A percentile compares a stretch with the other conserved stretches of the same genome.
These are phyloP conservation scores for Acrocephalus scirpaceus DNA, from an alignment of 2,797 vertebrate species.

Conservation along the genomic window DNA sequence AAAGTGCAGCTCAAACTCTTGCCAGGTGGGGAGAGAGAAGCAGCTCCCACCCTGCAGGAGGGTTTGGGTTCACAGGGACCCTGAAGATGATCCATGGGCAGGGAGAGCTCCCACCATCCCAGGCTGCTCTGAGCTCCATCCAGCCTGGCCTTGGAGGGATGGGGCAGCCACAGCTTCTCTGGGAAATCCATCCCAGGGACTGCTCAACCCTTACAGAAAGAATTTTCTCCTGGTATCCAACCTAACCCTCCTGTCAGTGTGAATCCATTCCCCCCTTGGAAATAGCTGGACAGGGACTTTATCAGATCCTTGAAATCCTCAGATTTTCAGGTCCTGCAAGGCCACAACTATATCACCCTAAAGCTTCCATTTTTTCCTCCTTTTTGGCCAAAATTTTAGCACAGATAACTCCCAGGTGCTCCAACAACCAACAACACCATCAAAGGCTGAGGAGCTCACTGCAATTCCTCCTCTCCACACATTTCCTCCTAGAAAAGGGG, in stretches of 20 bases:
- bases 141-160: background rate
- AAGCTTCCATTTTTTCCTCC: background rate
- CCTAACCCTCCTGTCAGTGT: fast-evolving
- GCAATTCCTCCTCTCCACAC: background rate
- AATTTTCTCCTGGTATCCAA: background rate
- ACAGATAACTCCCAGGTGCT: background rate
- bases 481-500: background rate
- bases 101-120: background rate
- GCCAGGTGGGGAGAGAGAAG: background rate
- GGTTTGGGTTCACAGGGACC: background rate
- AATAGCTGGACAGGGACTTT: background rate
- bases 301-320: too few relatives aligned
- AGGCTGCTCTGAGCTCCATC: background rate
- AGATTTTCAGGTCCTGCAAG: background rate
- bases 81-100: background rate
- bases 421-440: background rate
- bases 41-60: background rate
- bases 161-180: background rate
- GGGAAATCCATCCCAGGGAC: background rate
- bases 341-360: background rate
- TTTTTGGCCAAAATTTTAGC: background rate
- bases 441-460: fast-evolving
- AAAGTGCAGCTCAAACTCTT: background rate
- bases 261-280: background rate
- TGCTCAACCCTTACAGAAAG: background rate